Evolutionary conservation across 2,888 invertebrate genomes (phyloP), one percentile per base, ranked within the genome.

Genomic region (Rhyacophila evoluta): DNA sequence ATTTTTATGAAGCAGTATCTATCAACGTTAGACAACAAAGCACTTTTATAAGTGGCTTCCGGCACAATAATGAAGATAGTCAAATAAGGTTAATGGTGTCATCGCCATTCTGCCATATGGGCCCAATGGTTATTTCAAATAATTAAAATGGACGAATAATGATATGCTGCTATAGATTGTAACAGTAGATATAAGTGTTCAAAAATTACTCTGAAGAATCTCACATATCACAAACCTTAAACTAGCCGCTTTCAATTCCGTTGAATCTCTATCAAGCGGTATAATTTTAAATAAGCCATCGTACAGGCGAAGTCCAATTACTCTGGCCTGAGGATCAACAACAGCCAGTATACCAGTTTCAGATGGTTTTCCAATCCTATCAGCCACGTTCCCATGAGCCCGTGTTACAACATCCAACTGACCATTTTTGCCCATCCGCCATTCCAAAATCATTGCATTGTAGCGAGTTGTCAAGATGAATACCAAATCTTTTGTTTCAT

Each of bases 251-350:
- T 97, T 98, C 28, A 99, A 88, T 88, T 99, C 98, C 81, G 93
- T 95, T 83, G 96, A 97, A 84, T 98, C 97, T 85, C 95, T 95
- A 84, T 98, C 98, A 83, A 99, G 89, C 0, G 98, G 98, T 84
- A 99, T 98, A 80, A 99, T 97, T 88, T 99, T 99, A 85, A 99
- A 96, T 10, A 98, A 90, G 1, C 99, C 99, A 89, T 98, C 98
- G 86, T 99, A 99, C 0, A 99, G 89, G 81, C 98, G 92, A 82
- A 99, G 91, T 5, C 98, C 99, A 84, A 99, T 98, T 1, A 98
- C 95, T 83, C 98, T 92, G 6, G 97, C 96, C 86, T 97, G 95
- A 0, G 98, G 98, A 89, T 99, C 99, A 82, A 99, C 97, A 0
- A 98, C 95, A 0, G 97, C 98, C 83, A 98, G 93, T 77, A 98